Evolutionary conservation across 2,797 vertebrate genomes (phyloP).

Genomic region (Trichosurus vulpecula): DNA sequence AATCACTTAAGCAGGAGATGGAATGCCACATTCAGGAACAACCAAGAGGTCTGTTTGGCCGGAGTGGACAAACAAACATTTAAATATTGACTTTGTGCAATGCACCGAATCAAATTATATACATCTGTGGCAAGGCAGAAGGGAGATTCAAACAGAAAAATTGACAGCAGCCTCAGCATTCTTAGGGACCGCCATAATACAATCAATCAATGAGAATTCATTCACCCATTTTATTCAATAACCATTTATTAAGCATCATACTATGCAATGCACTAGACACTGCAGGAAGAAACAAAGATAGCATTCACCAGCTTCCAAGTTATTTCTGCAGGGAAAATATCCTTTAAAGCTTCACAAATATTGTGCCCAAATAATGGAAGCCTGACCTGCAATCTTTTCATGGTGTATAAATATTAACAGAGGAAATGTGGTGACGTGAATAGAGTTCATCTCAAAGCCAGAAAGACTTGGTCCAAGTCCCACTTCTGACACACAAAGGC

Average conservation of each 20-base stretch:
- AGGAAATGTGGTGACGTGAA: not conserved
- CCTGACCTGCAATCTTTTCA: not conserved
- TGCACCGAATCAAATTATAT: not conserved
- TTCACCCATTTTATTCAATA: not conserved
- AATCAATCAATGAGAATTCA: not conserved
- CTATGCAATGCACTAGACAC: not conserved
- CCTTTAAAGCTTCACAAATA: not conserved
- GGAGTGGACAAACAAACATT: not conserved
- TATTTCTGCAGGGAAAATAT: not conserved
- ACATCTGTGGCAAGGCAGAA: not conserved
- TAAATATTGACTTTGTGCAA: not conserved
- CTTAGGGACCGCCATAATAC: not conserved
- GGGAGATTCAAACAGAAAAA: not conserved
- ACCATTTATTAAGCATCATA: not conserved
- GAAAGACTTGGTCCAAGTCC: not conserved
- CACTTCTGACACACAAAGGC: not conserved
- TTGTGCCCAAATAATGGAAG: not conserved
- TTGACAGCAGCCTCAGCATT: not conserved
- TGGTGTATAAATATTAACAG: not conserved
- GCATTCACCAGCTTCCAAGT: not conserved
- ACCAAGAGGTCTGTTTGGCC: not conserved
- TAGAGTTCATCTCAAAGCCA: not conserved
- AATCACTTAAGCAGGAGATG: not conserved
- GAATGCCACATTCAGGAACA: not conserved
- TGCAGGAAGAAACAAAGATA: not conserved